Percentiles rank a stretch among this genome's conserved stretches.
Evolutionary conservation across 2,113 vertebrate species (phyloP).

Genomic region (Vireo altiloquus): DNA sequence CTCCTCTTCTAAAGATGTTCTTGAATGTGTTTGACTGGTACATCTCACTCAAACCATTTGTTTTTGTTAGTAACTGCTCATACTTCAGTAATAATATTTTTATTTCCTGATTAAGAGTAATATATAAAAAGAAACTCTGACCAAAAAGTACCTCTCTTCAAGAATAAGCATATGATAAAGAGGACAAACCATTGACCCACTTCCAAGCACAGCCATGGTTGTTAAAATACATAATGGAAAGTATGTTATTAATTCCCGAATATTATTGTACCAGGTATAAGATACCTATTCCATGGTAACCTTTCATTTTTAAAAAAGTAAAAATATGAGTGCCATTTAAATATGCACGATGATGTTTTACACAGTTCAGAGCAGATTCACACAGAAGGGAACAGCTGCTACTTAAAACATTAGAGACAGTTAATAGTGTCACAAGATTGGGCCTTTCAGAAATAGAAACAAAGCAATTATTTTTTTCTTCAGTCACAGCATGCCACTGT

Average conservation of each 20-base stretch:
- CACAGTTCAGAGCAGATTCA: neutral
- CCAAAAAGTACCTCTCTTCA: neutral
- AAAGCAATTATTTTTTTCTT: neutral
- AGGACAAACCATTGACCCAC: neutral
- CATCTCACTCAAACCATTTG: neutral
- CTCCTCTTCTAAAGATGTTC: neutral
- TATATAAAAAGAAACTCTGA: neutral
- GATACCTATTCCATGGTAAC: neutral
- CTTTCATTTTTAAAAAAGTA: neutral
- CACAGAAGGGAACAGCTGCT: neutral
- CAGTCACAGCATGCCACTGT: neutral
- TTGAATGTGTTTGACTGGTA: neutral
- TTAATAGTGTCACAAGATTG: neutral
- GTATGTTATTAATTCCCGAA: neutral
- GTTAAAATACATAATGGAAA: neutral
- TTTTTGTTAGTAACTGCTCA: neutral
- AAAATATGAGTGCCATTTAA: neutral
- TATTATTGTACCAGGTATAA: neutral
- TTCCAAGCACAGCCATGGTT: neutral
- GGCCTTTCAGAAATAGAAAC: neutral
- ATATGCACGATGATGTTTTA: neutral
- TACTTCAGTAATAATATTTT: neutral
- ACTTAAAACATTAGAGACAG: neutral
- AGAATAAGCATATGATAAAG: neutral
- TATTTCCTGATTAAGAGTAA: neutral